Percentiles rank a stretch among this genome's conserved stretches.
phyloP scores from a whole-genome alignment of 2,797 vertebrate species.

The Thripadectes ignobilis region DNA sequence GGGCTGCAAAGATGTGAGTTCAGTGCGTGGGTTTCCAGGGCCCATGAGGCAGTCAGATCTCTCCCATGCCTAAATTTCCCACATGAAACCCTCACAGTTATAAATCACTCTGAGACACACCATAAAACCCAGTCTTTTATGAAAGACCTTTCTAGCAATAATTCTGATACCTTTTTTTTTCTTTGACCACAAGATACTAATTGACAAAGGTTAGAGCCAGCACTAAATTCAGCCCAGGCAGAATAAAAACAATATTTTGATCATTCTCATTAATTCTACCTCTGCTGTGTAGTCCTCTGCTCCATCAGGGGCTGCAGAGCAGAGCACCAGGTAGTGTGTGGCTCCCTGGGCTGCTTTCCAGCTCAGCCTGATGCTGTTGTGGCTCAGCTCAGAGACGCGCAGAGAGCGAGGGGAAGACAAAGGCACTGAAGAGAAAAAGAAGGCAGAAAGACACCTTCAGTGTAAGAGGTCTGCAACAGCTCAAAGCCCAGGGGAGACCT shows the following conservation, averaged over 20 bases:
- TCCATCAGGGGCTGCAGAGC: background rate
- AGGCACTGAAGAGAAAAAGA: slow-evolving; percentile 75
- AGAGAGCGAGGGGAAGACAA: slow-evolving; percentile 81
- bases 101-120: background rate
- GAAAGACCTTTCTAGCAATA: background rate
- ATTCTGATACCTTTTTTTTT: accelerated
- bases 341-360: slow-evolving; percentile 85
- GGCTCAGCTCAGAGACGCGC: slow-evolving; percentile 81
- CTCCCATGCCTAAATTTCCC: background rate
- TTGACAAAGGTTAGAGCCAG: background rate
- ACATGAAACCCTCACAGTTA: background rate
- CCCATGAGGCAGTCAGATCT: background rate
- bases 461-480: background rate
- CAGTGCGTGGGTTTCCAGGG: background rate
- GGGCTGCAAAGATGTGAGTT: background rate
- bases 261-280: slow-evolving; percentile 32
- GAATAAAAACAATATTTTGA: accelerated
- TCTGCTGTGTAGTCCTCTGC: slow-evolving; percentile 58
- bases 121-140: background rate
- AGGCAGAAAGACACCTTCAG: background rate
- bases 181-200: background rate
- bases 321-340: slow-evolving; percentile 89
- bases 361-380: slow-evolving; percentile 81
- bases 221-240: background rate
- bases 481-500: background rate